These are phyloP conservation scores for Sebastes vulpes DNA, from an alignment of 2,797 vertebrate genomes.

Conservation along the genomic window DNA sequence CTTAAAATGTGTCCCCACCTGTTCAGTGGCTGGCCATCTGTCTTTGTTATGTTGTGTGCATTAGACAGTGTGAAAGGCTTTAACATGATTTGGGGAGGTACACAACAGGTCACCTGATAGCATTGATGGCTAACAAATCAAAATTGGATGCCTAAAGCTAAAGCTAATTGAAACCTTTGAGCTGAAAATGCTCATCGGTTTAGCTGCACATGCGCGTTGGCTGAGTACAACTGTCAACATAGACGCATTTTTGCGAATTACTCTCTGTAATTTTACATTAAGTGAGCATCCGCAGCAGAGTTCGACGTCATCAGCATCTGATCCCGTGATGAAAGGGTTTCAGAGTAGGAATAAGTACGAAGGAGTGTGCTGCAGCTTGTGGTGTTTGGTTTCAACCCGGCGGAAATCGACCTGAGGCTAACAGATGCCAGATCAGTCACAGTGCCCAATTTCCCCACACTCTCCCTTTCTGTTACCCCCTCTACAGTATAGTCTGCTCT, in stretches of 20 bases:
- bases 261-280: not conserved
- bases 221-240: not conserved
- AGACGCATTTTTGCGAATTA: not conserved
- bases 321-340: conserved; percentile 60
- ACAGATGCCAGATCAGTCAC: conserved; percentile 89
- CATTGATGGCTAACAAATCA: conserved; percentile 41
- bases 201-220: not conserved
- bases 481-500: conserved; percentile 5
- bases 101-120: conserved; percentile 62
- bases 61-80: conserved; percentile 59
- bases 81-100: conserved; percentile 48
- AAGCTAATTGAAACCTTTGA: too few species aligned
- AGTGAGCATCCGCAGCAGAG: conserved; percentile 1
- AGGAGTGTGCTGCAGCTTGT: conserved; percentile 53
- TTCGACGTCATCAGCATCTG: conserved; percentile 14
- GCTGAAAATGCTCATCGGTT: not conserved
- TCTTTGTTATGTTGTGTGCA: conserved; percentile 61
- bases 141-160: conserved; percentile 14
- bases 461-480: conserved; percentile 47
- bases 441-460: conserved; percentile 61
- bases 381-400: conserved; percentile 78
- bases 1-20: conserved; percentile 74
- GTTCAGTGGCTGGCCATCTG: conserved; percentile 75
- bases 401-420: conserved; percentile 84
- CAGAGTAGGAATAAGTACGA: conserved; percentile 21